Conservation (phyloP, 2,797 vertebrate genomes). For the Pterois miles region DNA sequence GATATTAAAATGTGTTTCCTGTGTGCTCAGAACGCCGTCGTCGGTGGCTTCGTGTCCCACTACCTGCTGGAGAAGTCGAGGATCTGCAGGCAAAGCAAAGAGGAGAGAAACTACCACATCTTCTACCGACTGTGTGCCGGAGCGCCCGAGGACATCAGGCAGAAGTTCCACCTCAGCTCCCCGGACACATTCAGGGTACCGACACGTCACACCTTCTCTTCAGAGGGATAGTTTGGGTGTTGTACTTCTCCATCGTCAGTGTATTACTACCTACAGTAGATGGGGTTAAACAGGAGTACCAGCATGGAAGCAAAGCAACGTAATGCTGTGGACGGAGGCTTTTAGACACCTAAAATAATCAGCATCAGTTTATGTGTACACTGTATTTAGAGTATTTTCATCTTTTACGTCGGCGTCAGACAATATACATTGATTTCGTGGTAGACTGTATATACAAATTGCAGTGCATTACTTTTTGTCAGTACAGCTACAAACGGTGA, state of each 20-base stretch:
- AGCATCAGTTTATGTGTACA: no score
- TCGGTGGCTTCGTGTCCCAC: slow-evolving; percentile 97
- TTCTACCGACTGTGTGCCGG: slow-evolving; percentile 97
- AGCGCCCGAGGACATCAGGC: slow-evolving; percentile 91
- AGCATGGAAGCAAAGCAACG: no score
- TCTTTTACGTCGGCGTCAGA: no score
- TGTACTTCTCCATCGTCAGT: neutral
- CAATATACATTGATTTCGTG: no score
- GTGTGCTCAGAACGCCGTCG: slow-evolving; percentile 88
- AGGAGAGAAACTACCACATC: slow-evolving; percentile 98
- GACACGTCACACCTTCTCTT: neutral
- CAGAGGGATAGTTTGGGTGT: no score
- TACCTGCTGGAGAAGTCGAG: slow-evolving; percentile 98
- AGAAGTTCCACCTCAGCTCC: slow-evolving; percentile 91
- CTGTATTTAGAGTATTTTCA: no score
- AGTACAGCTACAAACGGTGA: no score
- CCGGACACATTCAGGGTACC: slow-evolving; percentile 93
- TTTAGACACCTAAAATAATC: no score
- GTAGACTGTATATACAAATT: no score
- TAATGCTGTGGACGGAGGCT: no score
- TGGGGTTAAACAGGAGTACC: no score
- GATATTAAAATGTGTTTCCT: neutral
- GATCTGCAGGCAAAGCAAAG: slow-evolving; percentile 92
- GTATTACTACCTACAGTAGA: neutral
- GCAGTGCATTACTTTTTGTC: no score